These are phyloP conservation scores for Burhinus oedicnemus DNA, from an alignment of 2,113 vertebrate species.

Conservation along the genomic window DNA sequence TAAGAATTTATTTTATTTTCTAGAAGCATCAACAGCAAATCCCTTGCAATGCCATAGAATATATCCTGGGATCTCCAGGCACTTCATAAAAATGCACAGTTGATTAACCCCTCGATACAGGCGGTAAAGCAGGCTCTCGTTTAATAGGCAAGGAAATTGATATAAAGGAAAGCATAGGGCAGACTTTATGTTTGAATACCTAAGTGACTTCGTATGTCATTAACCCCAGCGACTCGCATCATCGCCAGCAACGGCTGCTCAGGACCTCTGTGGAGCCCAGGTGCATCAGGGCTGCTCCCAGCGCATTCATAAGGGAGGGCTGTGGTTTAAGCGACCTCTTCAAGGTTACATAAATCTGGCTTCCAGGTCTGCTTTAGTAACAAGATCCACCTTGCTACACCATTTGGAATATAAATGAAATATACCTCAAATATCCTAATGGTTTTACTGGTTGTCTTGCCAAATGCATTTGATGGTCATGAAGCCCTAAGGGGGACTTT, in stretches of 20 bases:
- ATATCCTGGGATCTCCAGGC: neutral
- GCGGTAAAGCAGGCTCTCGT: neutral
- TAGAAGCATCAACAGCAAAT: neutral
- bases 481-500: neutral
- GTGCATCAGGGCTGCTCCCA: rapidly evolving
- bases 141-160: neutral
- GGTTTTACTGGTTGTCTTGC: neutral
- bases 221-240: neutral
- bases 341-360: neutral
- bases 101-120: neutral
- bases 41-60: neutral
- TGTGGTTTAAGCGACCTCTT: neutral
- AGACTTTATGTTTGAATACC: neutral
- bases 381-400: neutral
- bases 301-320: neutral
- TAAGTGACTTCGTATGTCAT: neutral
- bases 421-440: neutral
- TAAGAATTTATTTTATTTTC: neutral
- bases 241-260: rapidly evolving
- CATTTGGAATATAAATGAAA: neutral
- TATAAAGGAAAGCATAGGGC: neutral
- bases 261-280: neutral
- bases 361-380: neutral
- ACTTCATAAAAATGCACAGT: neutral
- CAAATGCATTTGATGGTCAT: neutral